phyloP scores from a whole-genome alignment of 2,888 invertebrate species.

The Troides helena region DNA sequence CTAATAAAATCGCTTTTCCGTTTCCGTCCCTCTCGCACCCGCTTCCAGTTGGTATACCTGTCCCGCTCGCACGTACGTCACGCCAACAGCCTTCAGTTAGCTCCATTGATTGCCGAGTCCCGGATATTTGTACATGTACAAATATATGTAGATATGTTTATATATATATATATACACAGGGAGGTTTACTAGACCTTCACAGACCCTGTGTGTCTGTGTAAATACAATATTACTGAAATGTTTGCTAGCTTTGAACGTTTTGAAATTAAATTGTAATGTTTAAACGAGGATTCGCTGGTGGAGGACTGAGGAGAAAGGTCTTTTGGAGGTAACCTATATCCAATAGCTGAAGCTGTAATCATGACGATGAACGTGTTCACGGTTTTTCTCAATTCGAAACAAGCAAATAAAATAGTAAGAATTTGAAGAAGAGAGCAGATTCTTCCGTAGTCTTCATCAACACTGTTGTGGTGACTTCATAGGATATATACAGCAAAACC shows the following conservation, averaged over 20 bases:
- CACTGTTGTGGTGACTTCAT: too few species aligned
- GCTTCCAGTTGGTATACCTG: neutral
- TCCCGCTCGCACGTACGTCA: conserved; percentile 30
- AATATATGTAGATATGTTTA: neutral
- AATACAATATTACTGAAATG: conserved; percentile 11
- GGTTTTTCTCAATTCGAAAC: too few species aligned
- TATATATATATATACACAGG: neutral
- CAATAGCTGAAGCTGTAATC: too few species aligned
- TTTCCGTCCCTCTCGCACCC: conserved; percentile 10
- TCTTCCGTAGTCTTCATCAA: too few species aligned
- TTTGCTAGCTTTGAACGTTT: neutral
- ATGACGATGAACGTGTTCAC: too few species aligned
- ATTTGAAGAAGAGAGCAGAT: too few species aligned
- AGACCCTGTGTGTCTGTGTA: conserved; percentile 3
- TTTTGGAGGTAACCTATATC: too few species aligned
- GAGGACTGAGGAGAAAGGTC: too few species aligned
- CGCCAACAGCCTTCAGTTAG: conserved; percentile 26
- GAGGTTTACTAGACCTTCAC: conserved; percentile 13
- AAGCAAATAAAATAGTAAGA: too few species aligned
- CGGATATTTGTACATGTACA: conserved; percentile 21
- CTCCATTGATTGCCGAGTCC: conserved; percentile 30
- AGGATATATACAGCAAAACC: too few species aligned
- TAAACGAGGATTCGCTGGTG: too few species aligned
- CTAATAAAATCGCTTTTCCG: conserved; percentile 19
- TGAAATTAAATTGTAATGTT: too few species aligned